Conservation (phyloP, 2,113 vertebrate species). For the Tupaia chinensis region DNA sequence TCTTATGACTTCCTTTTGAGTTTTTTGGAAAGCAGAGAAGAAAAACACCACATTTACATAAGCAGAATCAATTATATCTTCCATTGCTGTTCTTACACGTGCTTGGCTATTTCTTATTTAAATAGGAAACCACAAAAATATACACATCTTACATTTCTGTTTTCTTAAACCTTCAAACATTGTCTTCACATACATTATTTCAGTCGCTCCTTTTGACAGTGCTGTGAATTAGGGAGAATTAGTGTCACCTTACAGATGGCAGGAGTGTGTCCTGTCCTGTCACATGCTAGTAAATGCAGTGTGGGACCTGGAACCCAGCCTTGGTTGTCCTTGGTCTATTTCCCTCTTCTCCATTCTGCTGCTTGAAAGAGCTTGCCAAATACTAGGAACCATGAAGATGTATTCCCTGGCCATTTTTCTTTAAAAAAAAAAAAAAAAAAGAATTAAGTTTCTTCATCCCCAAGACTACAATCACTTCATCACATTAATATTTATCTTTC, state of each 20-base stretch:
- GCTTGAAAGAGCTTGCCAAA: constrained; percentile 18
- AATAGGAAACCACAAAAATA: constrained; percentile 66
- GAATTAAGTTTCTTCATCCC: constrained; percentile 44
- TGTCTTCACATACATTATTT: constrained; percentile 46
- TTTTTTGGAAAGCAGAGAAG: constrained; percentile 72
- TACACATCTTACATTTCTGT: constrained; percentile 55
- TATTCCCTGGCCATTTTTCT: constrained; percentile 22
- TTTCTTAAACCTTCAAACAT: constrained; percentile 64
- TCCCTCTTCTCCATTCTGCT: neutral
- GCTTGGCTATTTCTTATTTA: constrained; percentile 68
- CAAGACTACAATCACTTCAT: constrained; percentile 53
- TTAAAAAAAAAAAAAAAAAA: neutral
- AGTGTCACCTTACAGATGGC: neutral
- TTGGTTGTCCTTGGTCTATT: neutral
- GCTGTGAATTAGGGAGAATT: neutral
- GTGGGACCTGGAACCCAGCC: neutral
- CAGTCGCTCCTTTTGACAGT: neutral
- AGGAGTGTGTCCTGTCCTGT: neutral
- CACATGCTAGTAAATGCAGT: neutral
- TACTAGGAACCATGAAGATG: neutral
- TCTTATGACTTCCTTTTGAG: constrained; percentile 79
- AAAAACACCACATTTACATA: constrained; percentile 80
- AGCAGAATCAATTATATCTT: constrained; percentile 79
- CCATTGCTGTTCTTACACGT: constrained; percentile 67
- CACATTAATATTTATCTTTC: constrained; percentile 64